These are phyloP conservation scores for Bombus balteatus DNA, from an alignment of 1,140 invertebrate species.

Conservation along the genomic window DNA sequence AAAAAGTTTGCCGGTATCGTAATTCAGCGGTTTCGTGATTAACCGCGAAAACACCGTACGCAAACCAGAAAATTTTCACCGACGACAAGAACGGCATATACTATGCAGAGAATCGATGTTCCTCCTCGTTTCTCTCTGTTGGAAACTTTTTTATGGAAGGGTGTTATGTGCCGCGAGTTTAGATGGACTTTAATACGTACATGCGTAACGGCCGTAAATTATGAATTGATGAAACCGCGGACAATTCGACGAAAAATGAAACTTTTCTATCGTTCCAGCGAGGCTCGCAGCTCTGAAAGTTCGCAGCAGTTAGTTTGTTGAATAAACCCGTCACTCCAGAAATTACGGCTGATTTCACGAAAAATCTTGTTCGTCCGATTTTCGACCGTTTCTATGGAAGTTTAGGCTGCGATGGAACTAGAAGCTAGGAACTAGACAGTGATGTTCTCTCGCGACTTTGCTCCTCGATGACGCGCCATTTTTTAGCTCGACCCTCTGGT, in stretches of 20 bases:
- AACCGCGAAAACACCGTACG: background rate
- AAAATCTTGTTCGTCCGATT: constrained; percentile 25
- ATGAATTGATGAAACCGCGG: background rate
- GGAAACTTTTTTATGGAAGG: background rate
- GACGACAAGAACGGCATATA: background rate
- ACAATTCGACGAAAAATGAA: constrained; percentile 25
- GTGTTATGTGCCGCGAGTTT: background rate
- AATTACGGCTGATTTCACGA: constrained; percentile 1
- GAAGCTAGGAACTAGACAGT: background rate
- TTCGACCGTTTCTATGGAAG: background rate
- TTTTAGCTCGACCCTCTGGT: constrained; percentile 12
- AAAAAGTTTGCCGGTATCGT: constrained; percentile 3
- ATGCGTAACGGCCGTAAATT: background rate
- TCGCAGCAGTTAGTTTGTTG: background rate
- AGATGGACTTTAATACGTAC: background rate
- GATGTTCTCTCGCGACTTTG: background rate
- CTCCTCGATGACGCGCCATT: constrained; percentile 22
- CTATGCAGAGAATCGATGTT: background rate
- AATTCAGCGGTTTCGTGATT: constrained; percentile 22
- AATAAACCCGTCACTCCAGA: background rate
- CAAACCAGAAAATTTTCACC: background rate
- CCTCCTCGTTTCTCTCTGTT: background rate
- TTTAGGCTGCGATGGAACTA: background rate
- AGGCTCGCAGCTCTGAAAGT: background rate
- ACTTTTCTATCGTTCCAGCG: background rate